Conservation (phyloP, 1,140 invertebrate species). For the Drosophila pectinifera region DNA sequence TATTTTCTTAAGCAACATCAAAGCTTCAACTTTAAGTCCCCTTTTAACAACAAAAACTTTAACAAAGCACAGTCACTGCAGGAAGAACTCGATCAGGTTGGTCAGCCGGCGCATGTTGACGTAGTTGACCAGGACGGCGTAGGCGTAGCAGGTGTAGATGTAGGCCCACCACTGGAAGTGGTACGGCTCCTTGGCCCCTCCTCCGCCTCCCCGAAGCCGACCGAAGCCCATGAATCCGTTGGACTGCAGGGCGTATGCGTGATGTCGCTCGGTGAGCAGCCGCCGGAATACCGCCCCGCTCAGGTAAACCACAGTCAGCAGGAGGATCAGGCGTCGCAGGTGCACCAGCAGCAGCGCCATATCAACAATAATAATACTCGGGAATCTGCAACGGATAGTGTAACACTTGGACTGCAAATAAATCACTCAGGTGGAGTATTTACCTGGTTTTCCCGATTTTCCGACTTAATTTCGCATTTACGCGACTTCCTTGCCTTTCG, state of each 20-base stretch:
- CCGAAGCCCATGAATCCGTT: conserved; percentile 44
- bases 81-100: conserved; percentile 73
- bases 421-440: conserved; percentile 31
- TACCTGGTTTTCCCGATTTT: conserved; percentile 20
- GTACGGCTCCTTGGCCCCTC: conserved; percentile 59
- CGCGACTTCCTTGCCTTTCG: conserved; percentile 27
- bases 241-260: conserved; percentile 60
- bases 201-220: conserved; percentile 9
- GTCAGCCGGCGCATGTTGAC: conserved; percentile 67
- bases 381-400: background rate
- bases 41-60: no score
- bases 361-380: background rate
- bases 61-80: conserved; percentile 28
- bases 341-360: conserved; percentile 78
- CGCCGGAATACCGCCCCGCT: conserved; percentile 67
- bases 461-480: conserved; percentile 44
- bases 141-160: conserved; percentile 75
- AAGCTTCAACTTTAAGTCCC: no score
- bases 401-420: conserved; percentile 1
- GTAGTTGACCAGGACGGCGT: conserved; percentile 72
- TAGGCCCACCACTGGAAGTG: conserved; percentile 84
- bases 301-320: conserved; percentile 78
- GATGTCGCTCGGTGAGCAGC: conserved; percentile 65
- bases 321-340: conserved; percentile 74
- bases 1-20: no score